Base-by-base conservation (phyloP, 2,797 vertebrate species). In the Cheirogaleus major region DNA sequence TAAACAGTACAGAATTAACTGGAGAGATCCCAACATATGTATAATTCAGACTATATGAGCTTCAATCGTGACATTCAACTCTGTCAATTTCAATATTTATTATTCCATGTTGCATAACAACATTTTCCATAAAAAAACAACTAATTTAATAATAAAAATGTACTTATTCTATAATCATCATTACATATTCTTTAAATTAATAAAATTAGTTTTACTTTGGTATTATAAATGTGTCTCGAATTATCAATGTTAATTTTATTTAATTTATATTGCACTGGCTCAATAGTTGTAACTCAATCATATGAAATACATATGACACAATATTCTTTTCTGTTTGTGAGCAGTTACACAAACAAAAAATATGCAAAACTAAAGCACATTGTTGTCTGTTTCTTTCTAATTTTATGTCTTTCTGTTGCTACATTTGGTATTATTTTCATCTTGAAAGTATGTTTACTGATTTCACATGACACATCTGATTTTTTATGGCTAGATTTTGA, bases 21-120 rank as follows among this genome's bases (percentile, higher is more conserved):
- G 69, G 90, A 80, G 52, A 89, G 57, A 91, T 93, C 98, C 91
- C 85, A 96, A 69, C 89, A 97, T 95, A 83, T 97, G 93, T 97
- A 13, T 65, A 97, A 84, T 2, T 79, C n/a, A 35, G 88, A 84
- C 67, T 70, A 72, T 88, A 91, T 78, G 97, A 94, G 30, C 6
- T 1, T 76, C 79, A 95, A 83, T 84, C 7, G 95, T 32, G 91
- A 82, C 48, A 86, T 92, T 97, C 75, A 84, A 35, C 7, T 97
- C 57, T 61, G 61, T 23, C 1, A 11, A 12, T 63, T 55, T 88
- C 35, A 17, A 17, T 35, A 43, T 3, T 48, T 59, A 10, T 2
- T 4, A 17, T 88, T 75, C 8, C 3, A 8, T 57, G 27, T 13
- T 69, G 11, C 17, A 63, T 45, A 72, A 41, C 73, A 57, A 70